Base-by-base conservation (phyloP, 2,797 vertebrate genomes). In the Melanotaenia nigrans region DNA sequence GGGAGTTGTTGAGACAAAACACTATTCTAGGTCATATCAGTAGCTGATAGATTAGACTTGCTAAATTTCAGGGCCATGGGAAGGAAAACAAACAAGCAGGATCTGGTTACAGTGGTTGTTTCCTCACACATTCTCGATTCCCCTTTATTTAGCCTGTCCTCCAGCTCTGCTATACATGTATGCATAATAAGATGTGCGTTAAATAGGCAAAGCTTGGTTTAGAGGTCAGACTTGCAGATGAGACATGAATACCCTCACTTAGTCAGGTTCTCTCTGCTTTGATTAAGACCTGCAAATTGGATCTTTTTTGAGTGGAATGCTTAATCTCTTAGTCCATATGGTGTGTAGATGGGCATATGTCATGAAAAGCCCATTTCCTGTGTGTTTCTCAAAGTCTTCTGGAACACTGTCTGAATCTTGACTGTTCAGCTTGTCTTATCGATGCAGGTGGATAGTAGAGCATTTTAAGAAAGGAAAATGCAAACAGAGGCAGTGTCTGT, bases 41-140 rank as follows among this genome's bases (percentile, higher is more conserved):
- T 71, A 79, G 83, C 83, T 38, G n/a, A 73, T 80, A 80, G 86
- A 90, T 90, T 87, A 85, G 77, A 89, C 87, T 85, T 85, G 89
- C 89, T 92, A 90, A 91, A 89, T 91, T 85, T 89, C 80, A 87
- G 90, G 92, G 88, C 87, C 89, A 89, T 93, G 93, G 84, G 89
- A 93, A 93, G 86, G 77, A 92, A 93, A 92, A 91, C 89, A 92
- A 92, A 92, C 88, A 85, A 79, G 74, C 42, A 54, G 64, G 82
- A 79, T 89, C 84, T 82, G 84, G 86, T 91, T 92, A 73, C 87
- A 87, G 67, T 77, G 72, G 63, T 71, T 25, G 3, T 84, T 86
- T 84, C 73, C 78, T 88, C 81, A 68, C 79, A 66, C 71, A 57
- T 65, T 28, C 36, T 61, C 70, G 32, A 2, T 38, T 28, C 45